Evolutionary conservation across 2,888 invertebrate species (phyloP), one percentile per base, ranked within the genome.

Genomic region (Rugalucina vietnamica): DNA sequence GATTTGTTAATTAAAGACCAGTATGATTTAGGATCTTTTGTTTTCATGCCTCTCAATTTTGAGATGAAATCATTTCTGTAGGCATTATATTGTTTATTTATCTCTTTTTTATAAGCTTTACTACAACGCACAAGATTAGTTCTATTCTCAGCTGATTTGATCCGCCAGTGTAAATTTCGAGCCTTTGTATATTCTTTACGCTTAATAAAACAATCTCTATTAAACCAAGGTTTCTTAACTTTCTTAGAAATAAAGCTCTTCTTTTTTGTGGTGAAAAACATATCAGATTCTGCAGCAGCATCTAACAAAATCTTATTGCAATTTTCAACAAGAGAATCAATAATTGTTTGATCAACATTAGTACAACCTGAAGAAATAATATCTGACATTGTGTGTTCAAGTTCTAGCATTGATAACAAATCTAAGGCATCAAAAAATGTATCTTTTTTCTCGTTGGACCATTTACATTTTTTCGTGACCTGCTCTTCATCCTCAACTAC

Each of bases 201-300:
- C 24, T 65, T 65, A 65, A 65, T 27, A 32, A 65, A 65, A 65
- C 34, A 65, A 18, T 65, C 65, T 18, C 32, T 65, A 34, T 65
- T 65, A 34, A 65, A 65, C 65, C 65, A 65, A 65, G 65, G 65
- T 65, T 65, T 65, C 4, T 65, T 65, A 21, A 65, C 65, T 34
- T 34, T 65, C 21, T 65, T 34, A 65, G 1, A 4, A 65, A 3
- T 24, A 34, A 1, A n/a, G 29, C 34, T 18, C 34, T 18, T 34
- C 8, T 65, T 12, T 34, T 34, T 65, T 5, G 60, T 4, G 5
- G 60, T 60, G 60, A 60, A 60, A 60, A 60, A 24, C 60, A 60
- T 60, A 3, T 60, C 60, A 27, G 60, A 65, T 1, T 65, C 12
- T 4, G 65, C 32, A 32, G 65, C 65, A 65, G 65, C 65, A 65